phyloP scores from a whole-genome alignment of 1,140 invertebrate species.

The Gonioctena quinquepunctata region DNA sequence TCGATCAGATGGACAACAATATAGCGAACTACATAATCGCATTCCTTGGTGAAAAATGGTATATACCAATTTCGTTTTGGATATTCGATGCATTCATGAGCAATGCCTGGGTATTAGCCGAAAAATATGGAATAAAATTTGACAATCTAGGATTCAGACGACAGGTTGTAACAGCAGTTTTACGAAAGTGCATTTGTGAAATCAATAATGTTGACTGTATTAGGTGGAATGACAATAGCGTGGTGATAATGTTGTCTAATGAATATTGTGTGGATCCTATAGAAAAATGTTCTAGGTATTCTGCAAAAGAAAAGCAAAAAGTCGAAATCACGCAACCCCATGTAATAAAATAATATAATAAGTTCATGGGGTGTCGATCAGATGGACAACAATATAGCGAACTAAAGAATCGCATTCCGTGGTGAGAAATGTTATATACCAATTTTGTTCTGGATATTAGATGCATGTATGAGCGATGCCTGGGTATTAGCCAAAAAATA shows the following conservation, averaged over 20 bases:
- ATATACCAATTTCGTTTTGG: background rate
- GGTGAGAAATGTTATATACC: background rate
- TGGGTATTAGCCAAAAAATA: background rate
- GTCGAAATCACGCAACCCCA: background rate
- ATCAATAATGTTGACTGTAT: background rate
- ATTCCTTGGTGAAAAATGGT: background rate
- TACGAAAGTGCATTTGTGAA: background rate
- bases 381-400: background rate
- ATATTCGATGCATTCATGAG: background rate
- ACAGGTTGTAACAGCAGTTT: background rate
- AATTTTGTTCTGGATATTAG: background rate
- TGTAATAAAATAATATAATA: background rate
- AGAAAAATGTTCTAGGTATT: background rate
- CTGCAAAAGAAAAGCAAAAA: background rate
- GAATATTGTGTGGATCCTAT: background rate
- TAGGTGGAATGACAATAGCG: background rate
- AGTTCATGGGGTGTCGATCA: background rate
- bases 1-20: background rate
- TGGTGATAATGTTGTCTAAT: background rate
- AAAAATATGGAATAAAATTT: background rate
- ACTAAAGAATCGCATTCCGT: background rate
- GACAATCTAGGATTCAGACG: background rate
- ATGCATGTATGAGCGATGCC: background rate
- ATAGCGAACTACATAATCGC: background rate
- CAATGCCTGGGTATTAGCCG: background rate